These are phyloP conservation scores for Argya squamiceps DNA, from an alignment of 2,797 vertebrate genomes.

Conservation along the genomic window DNA sequence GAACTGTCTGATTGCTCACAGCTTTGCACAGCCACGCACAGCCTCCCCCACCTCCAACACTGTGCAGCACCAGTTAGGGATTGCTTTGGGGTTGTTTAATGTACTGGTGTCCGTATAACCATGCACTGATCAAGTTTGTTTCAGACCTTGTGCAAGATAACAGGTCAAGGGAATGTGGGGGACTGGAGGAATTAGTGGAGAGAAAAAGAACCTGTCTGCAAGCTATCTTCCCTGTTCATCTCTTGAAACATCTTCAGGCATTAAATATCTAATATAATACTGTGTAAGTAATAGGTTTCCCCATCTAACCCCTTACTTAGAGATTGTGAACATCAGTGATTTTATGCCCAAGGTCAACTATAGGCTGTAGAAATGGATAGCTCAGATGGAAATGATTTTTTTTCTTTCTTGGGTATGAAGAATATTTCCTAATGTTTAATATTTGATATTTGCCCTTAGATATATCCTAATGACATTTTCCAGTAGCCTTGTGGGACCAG, in stretches of 20 bases:
- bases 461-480: not conserved
- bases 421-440: not conserved
- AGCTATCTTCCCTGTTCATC: not conserved
- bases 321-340: not conserved
- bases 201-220: not conserved
- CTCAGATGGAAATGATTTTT: not conserved
- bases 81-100: not conserved
- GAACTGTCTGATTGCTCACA: slow-evolving; percentile 2
- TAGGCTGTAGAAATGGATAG: not conserved
- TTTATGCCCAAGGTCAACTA: not conserved
- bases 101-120: not conserved
- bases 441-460: not conserved
- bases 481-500: not conserved
- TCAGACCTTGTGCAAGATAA: not conserved
- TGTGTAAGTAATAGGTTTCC: not conserved
- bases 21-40: not conserved
- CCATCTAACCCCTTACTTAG: not conserved
- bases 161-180: not conserved
- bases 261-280: not conserved
- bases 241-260: not conserved
- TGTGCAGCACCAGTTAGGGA: not conserved
- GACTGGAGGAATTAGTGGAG: not conserved
- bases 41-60: not conserved
- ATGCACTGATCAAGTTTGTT: not conserved
- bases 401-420: not conserved